phyloP scores from a whole-genome alignment of 1,140 invertebrate genomes.

The Melitaea cinxia region DNA sequence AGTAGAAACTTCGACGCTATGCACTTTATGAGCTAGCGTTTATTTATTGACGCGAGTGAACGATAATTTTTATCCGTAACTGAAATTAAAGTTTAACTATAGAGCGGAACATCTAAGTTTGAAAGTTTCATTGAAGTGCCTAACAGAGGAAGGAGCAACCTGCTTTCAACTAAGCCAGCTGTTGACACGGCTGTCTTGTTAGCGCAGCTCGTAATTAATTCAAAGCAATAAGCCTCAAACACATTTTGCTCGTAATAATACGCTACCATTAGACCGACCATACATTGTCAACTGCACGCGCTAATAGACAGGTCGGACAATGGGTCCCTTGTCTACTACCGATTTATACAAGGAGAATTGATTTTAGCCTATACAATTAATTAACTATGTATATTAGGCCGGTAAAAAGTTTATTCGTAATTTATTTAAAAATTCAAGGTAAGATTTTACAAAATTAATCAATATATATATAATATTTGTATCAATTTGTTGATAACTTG shows the following conservation, averaged over 20 bases:
- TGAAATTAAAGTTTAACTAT: neutral
- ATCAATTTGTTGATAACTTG: no score
- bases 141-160: conserved; percentile 25
- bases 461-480: no score
- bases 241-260: conserved; percentile 40
- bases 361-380: conserved; percentile 2
- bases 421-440: no score
- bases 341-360: conserved; percentile 4
- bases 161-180: conserved; percentile 38
- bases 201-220: conserved; percentile 45
- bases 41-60: neutral
- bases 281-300: conserved; percentile 34
- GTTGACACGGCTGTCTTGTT: conserved; percentile 45
- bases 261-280: conserved; percentile 21
- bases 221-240: conserved; percentile 37
- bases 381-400: neutral
- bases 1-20: neutral
- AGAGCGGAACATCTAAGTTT: neutral
- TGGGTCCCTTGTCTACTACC: conserved; percentile 22
- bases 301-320: conserved; percentile 43
- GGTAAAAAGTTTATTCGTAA: no score
- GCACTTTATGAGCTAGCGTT: conserved; percentile 1
- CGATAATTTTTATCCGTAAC: neutral
- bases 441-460: no score
- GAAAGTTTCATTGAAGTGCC: conserved; percentile 28